Evolutionary conservation across 2,797 vertebrate genomes (phyloP).

Genomic region (Hypotaenidia philippensis): DNA sequence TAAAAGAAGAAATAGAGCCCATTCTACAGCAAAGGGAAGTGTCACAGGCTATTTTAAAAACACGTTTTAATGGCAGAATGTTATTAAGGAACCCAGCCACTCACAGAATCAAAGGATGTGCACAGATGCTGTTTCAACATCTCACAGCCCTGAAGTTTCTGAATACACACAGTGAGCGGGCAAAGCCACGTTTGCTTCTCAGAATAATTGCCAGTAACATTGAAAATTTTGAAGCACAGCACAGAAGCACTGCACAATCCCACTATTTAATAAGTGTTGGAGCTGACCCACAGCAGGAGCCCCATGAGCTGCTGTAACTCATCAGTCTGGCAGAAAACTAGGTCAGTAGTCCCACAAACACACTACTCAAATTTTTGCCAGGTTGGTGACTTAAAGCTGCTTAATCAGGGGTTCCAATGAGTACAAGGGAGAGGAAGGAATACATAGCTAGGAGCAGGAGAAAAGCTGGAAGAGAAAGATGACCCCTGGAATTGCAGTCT

Average conservation of each 20-base stretch:
- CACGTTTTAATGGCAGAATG: no score
- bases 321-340: slow-evolving; percentile 20
- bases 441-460: not conserved
- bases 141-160: not conserved
- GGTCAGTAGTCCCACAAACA: slow-evolving; percentile 33
- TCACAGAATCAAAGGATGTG: not conserved
- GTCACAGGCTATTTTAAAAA: not conserved
- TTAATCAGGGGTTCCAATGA: slow-evolving; percentile 23
- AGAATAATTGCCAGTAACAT: not conserved
- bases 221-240: not conserved
- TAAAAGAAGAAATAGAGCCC: not conserved
- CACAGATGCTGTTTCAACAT: not conserved
- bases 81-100: not conserved
- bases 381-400: slow-evolving; percentile 14
- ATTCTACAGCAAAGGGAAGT: not conserved
- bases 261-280: not conserved
- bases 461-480: not conserved
- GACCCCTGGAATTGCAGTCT: not conserved
- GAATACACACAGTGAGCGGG: not conserved
- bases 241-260: not conserved
- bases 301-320: not conserved
- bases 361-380: slow-evolving; percentile 3
- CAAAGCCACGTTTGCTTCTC: not conserved
- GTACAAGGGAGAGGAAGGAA: not conserved
- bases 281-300: slow-evolving; percentile 46